A percentile compares a stretch with the other conserved stretches of the same genome.
These are phyloP conservation scores for Dasypogon diadema DNA, from an alignment of 2,888 invertebrate genomes.

Conservation along the genomic window DNA sequence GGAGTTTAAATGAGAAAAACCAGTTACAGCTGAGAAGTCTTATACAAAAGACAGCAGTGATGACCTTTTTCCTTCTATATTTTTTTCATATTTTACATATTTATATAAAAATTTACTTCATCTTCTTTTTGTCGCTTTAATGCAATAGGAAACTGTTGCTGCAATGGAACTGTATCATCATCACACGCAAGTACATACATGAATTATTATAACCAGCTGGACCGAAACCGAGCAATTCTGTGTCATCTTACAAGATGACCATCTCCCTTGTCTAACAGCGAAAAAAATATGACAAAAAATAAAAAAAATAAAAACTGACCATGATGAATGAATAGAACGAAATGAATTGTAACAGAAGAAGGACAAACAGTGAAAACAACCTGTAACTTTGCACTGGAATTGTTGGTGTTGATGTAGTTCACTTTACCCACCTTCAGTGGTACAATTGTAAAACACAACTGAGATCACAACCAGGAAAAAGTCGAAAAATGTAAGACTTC, in stretches of 20 bases:
- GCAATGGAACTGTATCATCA: conserved; percentile 30
- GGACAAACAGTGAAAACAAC: not conserved
- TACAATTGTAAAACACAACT: not conserved
- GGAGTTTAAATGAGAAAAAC: conserved; percentile 65
- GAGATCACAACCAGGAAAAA: not conserved
- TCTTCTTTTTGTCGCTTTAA: conserved; percentile 14
- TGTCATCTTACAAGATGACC: conserved; percentile 40
- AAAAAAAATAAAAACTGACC: conserved; percentile 32
- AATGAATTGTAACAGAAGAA: not conserved
- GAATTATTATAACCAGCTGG: conserved; percentile 39
- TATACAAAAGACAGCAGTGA: conserved; percentile 62
- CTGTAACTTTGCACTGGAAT: not conserved
- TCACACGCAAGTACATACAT: not conserved
- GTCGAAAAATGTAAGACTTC: not conserved
- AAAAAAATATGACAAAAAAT: conserved; percentile 10
- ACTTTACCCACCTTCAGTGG: not conserved
- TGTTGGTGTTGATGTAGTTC: not conserved
- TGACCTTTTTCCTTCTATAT: conserved; percentile 43
- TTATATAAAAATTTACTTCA: conserved; percentile 12
- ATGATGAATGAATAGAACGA: conserved; percentile 30
- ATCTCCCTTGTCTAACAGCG: not conserved
- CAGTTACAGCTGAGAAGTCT: conserved; percentile 67
- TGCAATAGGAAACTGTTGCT: conserved; percentile 19
- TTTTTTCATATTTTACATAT: conserved; percentile 16
- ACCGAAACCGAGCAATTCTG: conserved; percentile 38